A percentile compares a stretch with the other conserved stretches of the same genome.
phyloP scores from a whole-genome alignment of 2,888 invertebrate species.

The Himalopsyche tibetana region DNA sequence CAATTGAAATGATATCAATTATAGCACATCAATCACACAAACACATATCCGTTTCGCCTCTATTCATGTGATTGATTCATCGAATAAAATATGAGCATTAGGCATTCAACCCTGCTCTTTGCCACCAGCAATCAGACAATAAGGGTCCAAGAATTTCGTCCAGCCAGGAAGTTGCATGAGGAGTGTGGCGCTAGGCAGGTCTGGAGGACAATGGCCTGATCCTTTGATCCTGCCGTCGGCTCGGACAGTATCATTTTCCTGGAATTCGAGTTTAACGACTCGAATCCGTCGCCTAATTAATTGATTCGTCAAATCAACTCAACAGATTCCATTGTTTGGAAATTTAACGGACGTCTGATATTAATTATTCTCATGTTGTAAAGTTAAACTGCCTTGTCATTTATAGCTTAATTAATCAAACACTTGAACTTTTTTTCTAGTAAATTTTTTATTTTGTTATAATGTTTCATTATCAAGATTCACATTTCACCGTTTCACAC shows the following conservation, averaged over 20 bases:
- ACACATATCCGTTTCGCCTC: conserved; percentile 42
- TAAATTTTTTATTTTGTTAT: neutral
- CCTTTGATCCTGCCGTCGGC: conserved; percentile 28
- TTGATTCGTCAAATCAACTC: conserved; percentile 31
- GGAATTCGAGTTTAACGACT: conserved; percentile 46
- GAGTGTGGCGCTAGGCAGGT: conserved; percentile 29
- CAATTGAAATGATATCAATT: conserved; percentile 39
- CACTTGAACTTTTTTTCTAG: neutral
- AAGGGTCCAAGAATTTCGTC: conserved; percentile 32
- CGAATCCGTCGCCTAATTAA: conserved; percentile 41
- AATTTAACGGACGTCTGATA: conserved; percentile 39
- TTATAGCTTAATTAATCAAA: neutral
- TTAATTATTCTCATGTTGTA: conserved; percentile 20
- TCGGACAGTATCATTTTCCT: conserved; percentile 16
- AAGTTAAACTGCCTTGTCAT: neutral
- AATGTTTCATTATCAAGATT: neutral
- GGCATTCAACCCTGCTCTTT: conserved; percentile 10
- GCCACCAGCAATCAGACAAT: conserved; percentile 31
- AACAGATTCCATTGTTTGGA: conserved; percentile 17
- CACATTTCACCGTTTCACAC: too few relatives aligned
- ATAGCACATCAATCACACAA: conserved; percentile 25
- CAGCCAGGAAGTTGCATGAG: conserved; percentile 35
- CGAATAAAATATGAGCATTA: conserved; percentile 32
- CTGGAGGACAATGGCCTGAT: conserved; percentile 39
- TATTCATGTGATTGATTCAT: conserved; percentile 19